phyloP scores from a whole-genome alignment of 2,888 invertebrate species.

The Sepioteuthis lessoniana region DNA sequence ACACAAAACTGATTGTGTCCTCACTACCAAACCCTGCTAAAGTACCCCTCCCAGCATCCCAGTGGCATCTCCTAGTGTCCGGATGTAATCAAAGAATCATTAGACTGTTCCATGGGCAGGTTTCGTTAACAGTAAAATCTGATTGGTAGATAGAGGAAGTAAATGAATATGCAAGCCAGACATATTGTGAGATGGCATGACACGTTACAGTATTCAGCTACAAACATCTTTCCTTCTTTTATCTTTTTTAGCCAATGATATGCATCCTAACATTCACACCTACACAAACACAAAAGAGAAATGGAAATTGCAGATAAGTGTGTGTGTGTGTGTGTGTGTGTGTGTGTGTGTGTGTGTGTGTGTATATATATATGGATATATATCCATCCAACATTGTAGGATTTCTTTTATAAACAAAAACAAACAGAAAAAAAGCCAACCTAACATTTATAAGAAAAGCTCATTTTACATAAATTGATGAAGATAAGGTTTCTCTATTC shows the following conservation, averaged over 20 bases:
- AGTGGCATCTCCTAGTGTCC: constrained; percentile 7
- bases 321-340: too few relatives aligned
- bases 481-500: not conserved
- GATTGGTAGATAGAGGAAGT: not conserved
- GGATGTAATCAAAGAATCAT: constrained; percentile 12
- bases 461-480: not conserved
- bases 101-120: not conserved
- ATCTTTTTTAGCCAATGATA: not conserved
- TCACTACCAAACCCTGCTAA: not conserved
- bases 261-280: not conserved
- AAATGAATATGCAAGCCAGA: not conserved
- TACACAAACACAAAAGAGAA: not conserved
- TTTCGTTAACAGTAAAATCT: not conserved
- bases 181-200: constrained; percentile 2
- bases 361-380: too few relatives aligned
- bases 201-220: not conserved
- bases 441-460: not conserved
- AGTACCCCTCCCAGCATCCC: not conserved
- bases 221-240: not conserved
- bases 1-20: not conserved
- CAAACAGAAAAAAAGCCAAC: not conserved
- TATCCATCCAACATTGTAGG: not conserved
- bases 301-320: not conserved
- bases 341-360: too few relatives aligned
- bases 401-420: not conserved